Percentiles rank a stretch among this genome's conserved stretches.
Conservation (phyloP, 2,888 invertebrate species). For the Epirrhoe alternata region DNA sequence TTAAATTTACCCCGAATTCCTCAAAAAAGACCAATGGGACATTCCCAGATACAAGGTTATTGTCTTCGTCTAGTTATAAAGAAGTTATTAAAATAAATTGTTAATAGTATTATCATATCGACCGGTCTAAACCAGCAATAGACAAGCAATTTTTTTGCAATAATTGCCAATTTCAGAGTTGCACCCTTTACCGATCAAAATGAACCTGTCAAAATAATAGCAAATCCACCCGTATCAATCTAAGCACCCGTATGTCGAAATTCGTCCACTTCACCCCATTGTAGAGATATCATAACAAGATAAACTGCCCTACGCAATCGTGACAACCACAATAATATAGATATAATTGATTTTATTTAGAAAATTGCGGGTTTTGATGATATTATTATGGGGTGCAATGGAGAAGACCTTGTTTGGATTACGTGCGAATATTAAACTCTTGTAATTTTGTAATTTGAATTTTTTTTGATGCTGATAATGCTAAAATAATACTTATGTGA, state of each 20-base stretch:
- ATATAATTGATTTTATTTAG: conserved; percentile 80
- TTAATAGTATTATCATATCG: neutral
- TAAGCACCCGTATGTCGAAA: conserved; percentile 74
- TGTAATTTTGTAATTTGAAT: neutral
- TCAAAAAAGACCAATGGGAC: conserved; percentile 34
- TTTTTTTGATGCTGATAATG: neutral
- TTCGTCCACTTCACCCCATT: conserved; percentile 78
- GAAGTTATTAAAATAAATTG: neutral
- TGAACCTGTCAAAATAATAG: conserved; percentile 71
- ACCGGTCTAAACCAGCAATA: neutral
- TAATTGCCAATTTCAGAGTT: conserved; percentile 1
- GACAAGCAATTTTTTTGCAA: neutral
- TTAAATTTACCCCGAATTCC: conserved; percentile 45
- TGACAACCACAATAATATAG: conserved; percentile 65
- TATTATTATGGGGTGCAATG: conserved; percentile 55
- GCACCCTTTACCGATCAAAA: conserved; percentile 55
- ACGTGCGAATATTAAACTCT: conserved; percentile 21
- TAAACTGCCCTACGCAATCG: conserved; percentile 65
- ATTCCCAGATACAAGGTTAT: conserved; percentile 39
- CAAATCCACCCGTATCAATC: conserved; percentile 77
- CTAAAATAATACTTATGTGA: neutral
- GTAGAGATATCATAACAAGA: conserved; percentile 82
- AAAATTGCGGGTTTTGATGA: conserved; percentile 57
- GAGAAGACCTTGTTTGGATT: conserved; percentile 7
- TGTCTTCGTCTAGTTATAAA: conserved; percentile 2